Conservation (phyloP, 1,140 invertebrate species). For the Hylaeus anthracinus region DNA sequence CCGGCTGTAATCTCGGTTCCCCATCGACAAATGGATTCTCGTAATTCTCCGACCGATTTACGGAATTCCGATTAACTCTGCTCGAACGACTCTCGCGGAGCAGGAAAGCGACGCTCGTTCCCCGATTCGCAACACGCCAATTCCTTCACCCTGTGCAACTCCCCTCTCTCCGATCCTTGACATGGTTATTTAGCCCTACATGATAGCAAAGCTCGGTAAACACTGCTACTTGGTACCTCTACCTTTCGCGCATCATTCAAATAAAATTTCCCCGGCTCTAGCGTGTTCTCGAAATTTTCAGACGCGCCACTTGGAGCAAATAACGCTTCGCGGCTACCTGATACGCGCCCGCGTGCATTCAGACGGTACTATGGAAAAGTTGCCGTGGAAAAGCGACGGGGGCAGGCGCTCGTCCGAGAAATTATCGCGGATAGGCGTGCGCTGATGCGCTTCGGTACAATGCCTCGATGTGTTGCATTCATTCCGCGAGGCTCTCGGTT, state of each 20-base stretch:
- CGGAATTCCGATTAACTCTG: conserved; percentile 59
- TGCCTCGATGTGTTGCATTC: conserved; percentile 55
- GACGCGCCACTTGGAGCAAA: not conserved
- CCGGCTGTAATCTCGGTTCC: conserved; percentile 50
- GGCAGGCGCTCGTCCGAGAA: conserved; percentile 25
- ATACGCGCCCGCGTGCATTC: conserved; percentile 1
- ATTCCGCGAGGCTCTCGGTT: conserved; percentile 35
- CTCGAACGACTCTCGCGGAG: conserved; percentile 39
- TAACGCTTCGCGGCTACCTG: not conserved
- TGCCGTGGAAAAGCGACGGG: not conserved
- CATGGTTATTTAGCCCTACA: no score
- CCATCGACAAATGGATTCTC: conserved; percentile 65
- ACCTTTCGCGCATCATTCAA: no score
- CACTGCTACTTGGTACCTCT: no score
- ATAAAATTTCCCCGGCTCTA: no score
- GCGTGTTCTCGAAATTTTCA: conserved; percentile 16
- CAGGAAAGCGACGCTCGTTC: conserved; percentile 42
- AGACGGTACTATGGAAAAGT: conserved; percentile 8
- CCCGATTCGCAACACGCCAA: conserved; percentile 11
- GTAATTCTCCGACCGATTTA: conserved; percentile 63
- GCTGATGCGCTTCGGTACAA: conserved; percentile 47
- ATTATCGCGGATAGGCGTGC: conserved; percentile 51
- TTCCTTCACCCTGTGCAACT: not conserved
- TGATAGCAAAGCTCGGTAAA: no score
- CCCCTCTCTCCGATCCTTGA: not conserved